Base-by-base conservation (phyloP, 2,888 invertebrate species). In the Cryptosula pallasiana region DNA sequence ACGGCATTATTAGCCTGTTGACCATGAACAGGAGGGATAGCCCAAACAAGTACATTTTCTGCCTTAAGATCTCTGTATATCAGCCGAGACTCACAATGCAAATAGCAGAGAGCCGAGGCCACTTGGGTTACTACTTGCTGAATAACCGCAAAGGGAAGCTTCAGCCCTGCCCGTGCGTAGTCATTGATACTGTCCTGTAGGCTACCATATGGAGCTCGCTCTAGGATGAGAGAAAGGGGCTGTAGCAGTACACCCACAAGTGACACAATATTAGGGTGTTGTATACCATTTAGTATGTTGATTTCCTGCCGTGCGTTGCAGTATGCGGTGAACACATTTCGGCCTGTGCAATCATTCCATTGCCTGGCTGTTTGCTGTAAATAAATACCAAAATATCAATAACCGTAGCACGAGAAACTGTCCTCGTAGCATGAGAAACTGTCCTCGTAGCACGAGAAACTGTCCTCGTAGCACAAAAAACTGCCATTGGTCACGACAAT, bases 31-130 rank as follows among this genome's bases (percentile, higher is more conserved):
- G 89, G 87, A 0, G 98, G 97, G 87, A 98, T 90, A 76, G 92
- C 89, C 98, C 98, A 99, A n/a, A 97, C 97, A 1, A 99, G 86
- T 57, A 99, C 95, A 87, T 99, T 99, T 84, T 98, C 98, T 0
- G 95, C 94, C 88, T 99, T 93, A 16, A 95, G 87, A 84, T 95
- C 94, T 58, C 87, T 88, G 84, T 98, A 98, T 76, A 99, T 94
- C 55, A 99, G 94, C 75, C 92, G 90, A 74, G 92, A 90, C 34
- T 63, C 63, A 13, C 92, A 90, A 86, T 99, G 99, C 32, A 99
- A 88, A 86, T 98, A 98, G 84, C 95, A 95, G 29, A 98, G 88
- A 1, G 98, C 97, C 79, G 94, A 91, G 0, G 96, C 94, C 0
- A 93, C 91, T 87, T 97, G 97, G 74, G 95, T 87, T 72, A 94